Evolutionary conservation across 2,113 vertebrate species (phyloP), one percentile per base, ranked within the genome.

Genomic region (Zapus hudsonius): DNA sequence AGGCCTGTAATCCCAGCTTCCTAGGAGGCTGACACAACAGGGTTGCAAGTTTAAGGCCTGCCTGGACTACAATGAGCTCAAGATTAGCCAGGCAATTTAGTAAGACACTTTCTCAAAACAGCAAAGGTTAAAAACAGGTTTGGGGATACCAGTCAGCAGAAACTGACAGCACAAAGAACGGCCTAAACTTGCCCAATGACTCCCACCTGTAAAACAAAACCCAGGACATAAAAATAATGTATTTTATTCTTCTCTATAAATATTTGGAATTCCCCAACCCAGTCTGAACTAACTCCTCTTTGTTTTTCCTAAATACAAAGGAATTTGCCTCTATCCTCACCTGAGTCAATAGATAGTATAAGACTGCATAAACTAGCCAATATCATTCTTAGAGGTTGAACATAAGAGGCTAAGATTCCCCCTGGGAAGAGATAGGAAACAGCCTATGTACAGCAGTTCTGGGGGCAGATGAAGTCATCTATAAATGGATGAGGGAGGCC

Each of bases 271-370:
- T 52, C 67, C n/a, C 57, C 69, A 78, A 78, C 2, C 64, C 75
- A 79, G 20, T 61, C 44, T 38, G 20, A 69, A 5, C 4, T 31
- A 59, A 8, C 67, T 59, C 3, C 22, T 88, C 33, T 70, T 81
- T 73, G 63, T 31, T n/a, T 90, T 90, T 70, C 25, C 33, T 47
- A 91, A 88, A 36, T 38, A 74, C 78, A 66, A 92, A 74, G 5
- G 31, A 85, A 8, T 16, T 1, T 67, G 42, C 31, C 55, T 44
- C 61, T 47, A 17, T 36, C 23, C 20, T 47, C n/a, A 83, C 17
- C 67, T 25, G 29, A 55, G 25, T 67, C 69, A 27, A 42, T 29
- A 72, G 72, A 84, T 3, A 85, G 33, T 38, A 89, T 2, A 63
- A 63, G 29, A 83, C 19, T 87, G n/a, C 36, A 25, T 40, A 16